Conservation (phyloP, 2,113 vertebrate species). For the Numenius arquata region DNA sequence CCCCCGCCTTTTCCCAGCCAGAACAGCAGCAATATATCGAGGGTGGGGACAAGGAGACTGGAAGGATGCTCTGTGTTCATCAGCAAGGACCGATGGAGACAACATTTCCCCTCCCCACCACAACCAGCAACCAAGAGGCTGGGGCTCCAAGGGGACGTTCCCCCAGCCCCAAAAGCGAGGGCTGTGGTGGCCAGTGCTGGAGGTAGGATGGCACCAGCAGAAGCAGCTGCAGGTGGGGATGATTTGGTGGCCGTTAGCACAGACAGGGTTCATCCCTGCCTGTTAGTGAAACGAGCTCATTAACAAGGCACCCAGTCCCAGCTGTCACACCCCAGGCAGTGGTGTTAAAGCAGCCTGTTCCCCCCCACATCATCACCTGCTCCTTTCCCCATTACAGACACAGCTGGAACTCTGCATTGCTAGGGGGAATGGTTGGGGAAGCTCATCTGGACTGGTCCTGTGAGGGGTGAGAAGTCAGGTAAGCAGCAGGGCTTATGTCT, state of each 20-base stretch:
- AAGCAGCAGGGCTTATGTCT: not conserved
- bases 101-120: not conserved
- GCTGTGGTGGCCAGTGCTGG: no score
- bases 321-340: no score
- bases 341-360: not conserved
- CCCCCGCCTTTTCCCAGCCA: not conserved
- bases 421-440: not conserved
- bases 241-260: not conserved
- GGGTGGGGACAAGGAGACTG: not conserved
- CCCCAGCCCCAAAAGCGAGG: not conserved
- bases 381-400: not conserved
- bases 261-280: not conserved
- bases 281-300: not conserved
- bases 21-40: rapidly evolving
- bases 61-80: rapidly evolving
- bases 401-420: not conserved
- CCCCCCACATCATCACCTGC: not conserved
- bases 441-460: not conserved
- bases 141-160: no score
- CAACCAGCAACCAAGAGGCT: not conserved
- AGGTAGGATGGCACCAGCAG: not conserved
- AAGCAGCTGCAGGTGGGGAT: not conserved
- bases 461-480: not conserved
- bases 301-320: not conserved
- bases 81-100: not conserved